Percentiles rank a stretch among this genome's conserved stretches.
Evolutionary conservation across 2,797 vertebrate genomes (phyloP).

Genomic region (Stomatorhinus walkeri): DNA sequence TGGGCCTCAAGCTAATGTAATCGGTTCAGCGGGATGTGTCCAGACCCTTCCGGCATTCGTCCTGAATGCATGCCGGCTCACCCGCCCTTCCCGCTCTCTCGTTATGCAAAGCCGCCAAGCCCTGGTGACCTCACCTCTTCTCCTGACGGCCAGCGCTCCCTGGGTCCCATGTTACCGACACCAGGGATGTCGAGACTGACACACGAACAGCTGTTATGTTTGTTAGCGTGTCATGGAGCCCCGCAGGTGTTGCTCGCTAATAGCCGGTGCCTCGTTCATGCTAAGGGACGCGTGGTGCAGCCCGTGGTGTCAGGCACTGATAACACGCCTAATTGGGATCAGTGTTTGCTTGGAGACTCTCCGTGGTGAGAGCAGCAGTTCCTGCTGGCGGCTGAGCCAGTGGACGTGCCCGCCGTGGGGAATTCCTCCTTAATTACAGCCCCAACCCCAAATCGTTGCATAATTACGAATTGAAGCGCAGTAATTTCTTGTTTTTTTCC

Average conservation of each 20-base stretch:
- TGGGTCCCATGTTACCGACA: neutral
- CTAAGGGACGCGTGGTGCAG: neutral
- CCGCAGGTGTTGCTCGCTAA: neutral
- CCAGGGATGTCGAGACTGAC: neutral
- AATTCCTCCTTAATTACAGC: slow-evolving; percentile 49
- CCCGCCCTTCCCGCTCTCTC: neutral
- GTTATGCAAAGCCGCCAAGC: neutral
- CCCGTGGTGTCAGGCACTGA: neutral
- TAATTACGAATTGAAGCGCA: slow-evolving; percentile 45
- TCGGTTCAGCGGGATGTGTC: neutral
- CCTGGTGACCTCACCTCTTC: neutral
- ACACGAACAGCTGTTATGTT: neutral
- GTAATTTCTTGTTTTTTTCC: slow-evolving; percentile 49
- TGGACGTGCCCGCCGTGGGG: neutral
- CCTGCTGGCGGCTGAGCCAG: slow-evolving; percentile 30
- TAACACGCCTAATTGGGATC: neutral
- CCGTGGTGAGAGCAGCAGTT: slow-evolving; percentile 33
- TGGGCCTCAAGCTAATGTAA: neutral
- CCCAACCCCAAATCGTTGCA: slow-evolving; percentile 41
- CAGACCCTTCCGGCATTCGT: neutral
- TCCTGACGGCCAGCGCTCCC: neutral
- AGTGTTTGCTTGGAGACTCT: neutral
- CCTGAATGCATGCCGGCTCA: neutral
- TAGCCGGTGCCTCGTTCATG: neutral
- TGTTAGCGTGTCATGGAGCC: neutral